These are phyloP conservation scores for Oopsacas minuta DNA, from an alignment of 37 sponge, comb jelly and placozoan species.

Conservation along the genomic window DNA sequence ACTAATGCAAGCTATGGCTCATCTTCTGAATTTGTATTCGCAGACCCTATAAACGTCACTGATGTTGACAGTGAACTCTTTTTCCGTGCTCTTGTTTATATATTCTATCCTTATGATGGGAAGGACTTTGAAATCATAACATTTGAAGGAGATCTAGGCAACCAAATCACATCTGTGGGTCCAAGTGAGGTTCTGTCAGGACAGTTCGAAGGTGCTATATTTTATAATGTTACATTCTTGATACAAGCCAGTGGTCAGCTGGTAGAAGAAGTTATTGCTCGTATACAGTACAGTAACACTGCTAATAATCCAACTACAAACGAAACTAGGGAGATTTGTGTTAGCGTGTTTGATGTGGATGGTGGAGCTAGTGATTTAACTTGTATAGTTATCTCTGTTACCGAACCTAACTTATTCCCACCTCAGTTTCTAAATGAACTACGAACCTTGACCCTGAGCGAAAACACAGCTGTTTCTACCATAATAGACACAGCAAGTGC, in stretches of 20 bases:
- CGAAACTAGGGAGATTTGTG: neutral
- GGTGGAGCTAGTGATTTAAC: neutral
- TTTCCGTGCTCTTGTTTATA: neutral
- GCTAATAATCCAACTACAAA: neutral
- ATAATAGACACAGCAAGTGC: neutral
- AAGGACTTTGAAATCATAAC: slow-evolving; percentile 11
- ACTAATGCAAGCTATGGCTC: neutral
- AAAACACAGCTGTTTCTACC: neutral
- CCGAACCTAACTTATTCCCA: neutral
- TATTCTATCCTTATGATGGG: neutral
- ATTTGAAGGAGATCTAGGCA: neutral
- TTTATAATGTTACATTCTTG: neutral
- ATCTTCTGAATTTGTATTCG: neutral
- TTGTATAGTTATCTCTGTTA: neutral
- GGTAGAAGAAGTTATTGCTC: neutral
- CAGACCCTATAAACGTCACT: neutral
- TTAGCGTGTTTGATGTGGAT: neutral
- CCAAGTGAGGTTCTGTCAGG: neutral
- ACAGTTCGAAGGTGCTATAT: neutral
- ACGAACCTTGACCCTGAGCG: neutral
- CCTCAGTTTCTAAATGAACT: neutral
- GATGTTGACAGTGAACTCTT: neutral
- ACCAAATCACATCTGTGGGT: neutral
- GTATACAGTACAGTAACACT: slow-evolving; percentile 1
- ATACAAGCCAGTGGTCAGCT: neutral